phyloP scores from a whole-genome alignment of 2,113 vertebrate genomes.

The Alethe diademata region DNA sequence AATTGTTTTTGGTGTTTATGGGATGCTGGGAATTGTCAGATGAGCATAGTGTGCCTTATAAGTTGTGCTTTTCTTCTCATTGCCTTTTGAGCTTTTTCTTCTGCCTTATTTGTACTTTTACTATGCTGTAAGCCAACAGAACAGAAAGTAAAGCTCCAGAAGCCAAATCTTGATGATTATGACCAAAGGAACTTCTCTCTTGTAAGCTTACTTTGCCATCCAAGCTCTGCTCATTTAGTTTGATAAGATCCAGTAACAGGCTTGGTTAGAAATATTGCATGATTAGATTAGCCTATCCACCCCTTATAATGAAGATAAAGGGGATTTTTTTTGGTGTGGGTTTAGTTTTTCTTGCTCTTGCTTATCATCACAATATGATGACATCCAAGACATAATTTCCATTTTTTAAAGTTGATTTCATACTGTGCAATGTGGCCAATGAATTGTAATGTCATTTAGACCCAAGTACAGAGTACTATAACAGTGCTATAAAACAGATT shows the following conservation, averaged over 20 bases:
- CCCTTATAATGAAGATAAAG: not conserved
- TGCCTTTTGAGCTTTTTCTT: conserved; percentile 37
- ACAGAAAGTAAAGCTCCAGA: conserved; percentile 38
- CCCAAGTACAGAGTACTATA: not conserved
- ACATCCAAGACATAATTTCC: not conserved
- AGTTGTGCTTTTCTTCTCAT: conserved; percentile 14
- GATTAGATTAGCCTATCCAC: not conserved
- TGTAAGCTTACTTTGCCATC: conserved; percentile 14
- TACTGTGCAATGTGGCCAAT: not conserved
- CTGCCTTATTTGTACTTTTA: conserved; percentile 53
- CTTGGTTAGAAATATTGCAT: conserved; percentile 1
- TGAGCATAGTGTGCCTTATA: conserved; percentile 37
- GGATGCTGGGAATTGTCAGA: conserved; percentile 20
- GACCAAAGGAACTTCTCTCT: conserved; percentile 30
- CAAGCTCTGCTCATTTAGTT: not conserved
- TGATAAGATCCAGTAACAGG: conserved; percentile 31
- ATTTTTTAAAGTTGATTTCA: not conserved
- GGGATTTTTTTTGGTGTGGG: not conserved
- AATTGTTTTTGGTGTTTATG: conserved; percentile 17
- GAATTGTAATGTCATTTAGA: not conserved
- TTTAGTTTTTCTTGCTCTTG: not conserved
- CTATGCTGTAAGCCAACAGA: not conserved
- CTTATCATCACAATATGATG: not conserved
- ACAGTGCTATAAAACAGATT: not conserved
- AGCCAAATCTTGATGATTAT: conserved; percentile 53